Evolutionary conservation across 2,888 invertebrate genomes (phyloP).

Genomic region (Hemicrepidius hirtus): DNA sequence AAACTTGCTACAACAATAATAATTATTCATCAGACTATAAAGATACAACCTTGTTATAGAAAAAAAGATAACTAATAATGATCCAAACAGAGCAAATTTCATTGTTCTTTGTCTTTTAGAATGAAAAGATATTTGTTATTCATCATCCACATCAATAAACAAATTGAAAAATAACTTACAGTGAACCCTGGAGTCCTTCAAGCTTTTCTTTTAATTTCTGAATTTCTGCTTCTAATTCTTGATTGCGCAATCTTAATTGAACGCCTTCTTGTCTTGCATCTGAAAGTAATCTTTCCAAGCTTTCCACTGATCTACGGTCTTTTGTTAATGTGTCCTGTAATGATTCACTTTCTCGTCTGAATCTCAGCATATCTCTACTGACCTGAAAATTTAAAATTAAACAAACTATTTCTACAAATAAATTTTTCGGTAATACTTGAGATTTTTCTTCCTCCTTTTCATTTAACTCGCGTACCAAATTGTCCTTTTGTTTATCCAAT

Average conservation of each 20-base stretch:
- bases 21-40: too few species aligned
- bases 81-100: too few species aligned
- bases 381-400: conserved; percentile 68
- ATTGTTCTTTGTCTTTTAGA: too few species aligned
- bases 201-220: conserved; percentile 75
- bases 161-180: conserved; percentile 70
- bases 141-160: too few species aligned
- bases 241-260: conserved; percentile 77
- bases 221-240: conserved; percentile 80
- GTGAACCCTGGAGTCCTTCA: conserved; percentile 72
- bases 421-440: too few species aligned
- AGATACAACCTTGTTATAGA: too few species aligned
- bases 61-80: too few species aligned
- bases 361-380: conserved; percentile 72
- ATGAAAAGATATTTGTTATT: too few species aligned
- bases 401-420: too few species aligned
- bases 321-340: conserved; percentile 70
- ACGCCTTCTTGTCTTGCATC: conserved; percentile 78
- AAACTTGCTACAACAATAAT: too few species aligned
- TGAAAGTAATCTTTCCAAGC: conserved; percentile 75
- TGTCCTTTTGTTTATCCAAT: conserved; percentile 81
- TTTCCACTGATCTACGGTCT: conserved; percentile 73
- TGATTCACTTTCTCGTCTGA: conserved; percentile 71
- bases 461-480: conserved; percentile 74
- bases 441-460: conserved; percentile 72